Conservation (phyloP, 1,140 invertebrate genomes). For the Cepaea nemoralis region DNA sequence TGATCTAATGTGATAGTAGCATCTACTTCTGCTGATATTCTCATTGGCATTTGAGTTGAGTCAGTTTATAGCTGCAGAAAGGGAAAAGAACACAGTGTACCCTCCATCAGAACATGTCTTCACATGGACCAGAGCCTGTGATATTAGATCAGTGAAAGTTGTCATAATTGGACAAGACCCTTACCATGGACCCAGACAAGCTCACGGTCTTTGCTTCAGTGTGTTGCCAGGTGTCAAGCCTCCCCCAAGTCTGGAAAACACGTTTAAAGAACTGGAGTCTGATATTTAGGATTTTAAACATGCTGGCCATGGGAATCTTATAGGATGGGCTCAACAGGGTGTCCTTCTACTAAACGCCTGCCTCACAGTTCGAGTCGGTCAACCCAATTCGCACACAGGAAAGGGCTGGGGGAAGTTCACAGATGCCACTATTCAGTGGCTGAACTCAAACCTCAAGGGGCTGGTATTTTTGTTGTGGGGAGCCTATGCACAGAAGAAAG, state of each 20-base stretch:
- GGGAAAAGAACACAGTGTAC: constrained; percentile 73
- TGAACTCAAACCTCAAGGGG: constrained; percentile 74
- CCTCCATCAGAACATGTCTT: constrained; percentile 62
- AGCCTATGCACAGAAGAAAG: constrained; percentile 80
- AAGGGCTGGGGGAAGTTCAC: constrained; percentile 79
- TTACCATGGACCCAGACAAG: constrained; percentile 79
- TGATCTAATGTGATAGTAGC: too few relatives aligned
- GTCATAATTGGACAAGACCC: constrained; percentile 79
- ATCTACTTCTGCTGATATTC: too few relatives aligned
- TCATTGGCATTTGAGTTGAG: too few relatives aligned
- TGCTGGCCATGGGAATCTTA: constrained; percentile 77
- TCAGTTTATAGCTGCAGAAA: constrained; percentile 74
- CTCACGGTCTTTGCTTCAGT: constrained; percentile 80
- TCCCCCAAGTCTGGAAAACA: constrained; percentile 80
- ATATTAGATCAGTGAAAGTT: constrained; percentile 69
- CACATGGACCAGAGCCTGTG: constrained; percentile 57
- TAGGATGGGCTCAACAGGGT: constrained; percentile 81
- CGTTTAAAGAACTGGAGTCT: constrained; percentile 78
- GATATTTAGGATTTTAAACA: constrained; percentile 76
- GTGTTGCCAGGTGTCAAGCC: constrained; percentile 76
- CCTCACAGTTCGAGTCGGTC: constrained; percentile 76
- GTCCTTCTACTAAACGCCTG: constrained; percentile 79
- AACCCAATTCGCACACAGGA: constrained; percentile 80
- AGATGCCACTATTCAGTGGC: constrained; percentile 77
- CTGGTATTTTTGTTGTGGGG: constrained; percentile 82